Evolutionary conservation across 2,888 invertebrate genomes (phyloP), one percentile per base, ranked within the genome.

Genomic region (Clunio marinus): DNA sequence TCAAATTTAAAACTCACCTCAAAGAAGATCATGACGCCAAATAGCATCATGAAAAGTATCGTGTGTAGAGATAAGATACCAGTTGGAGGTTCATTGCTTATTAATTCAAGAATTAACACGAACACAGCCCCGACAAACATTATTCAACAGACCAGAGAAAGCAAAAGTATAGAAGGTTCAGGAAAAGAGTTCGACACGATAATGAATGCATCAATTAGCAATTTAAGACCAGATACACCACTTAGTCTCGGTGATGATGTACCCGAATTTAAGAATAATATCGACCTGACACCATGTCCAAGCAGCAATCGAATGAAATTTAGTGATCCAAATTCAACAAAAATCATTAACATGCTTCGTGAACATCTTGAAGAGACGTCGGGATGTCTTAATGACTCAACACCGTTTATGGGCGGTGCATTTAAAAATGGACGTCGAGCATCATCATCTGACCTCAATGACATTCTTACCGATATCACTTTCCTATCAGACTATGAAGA

Each of bases 11-110:
- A 55, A 15, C 17, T 20, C 13, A 41, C 17, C 7, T 22, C 20
- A 20, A 55, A 69, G 32, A 57, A 2, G 25, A 63, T 66, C 66
- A 65, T 55, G 57, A 37, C 22, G 15, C 69, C 55, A 45, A 62
- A 27, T 32, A 68, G 13, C 57, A 69, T 66, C 37, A 68, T 8
- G 67, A 59, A 57, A 51, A 70, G 22, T 63, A 66, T 28, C 58
- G 45, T 37, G 74, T 73, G 71, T 74, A 76, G 67, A 73, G 28
- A 35, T 8, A 65, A 76, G 69, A 77, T 78, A 71, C 76, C 78
- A 65, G 76, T 79, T 1, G 79, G 79, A 41, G 74, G 74, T 8
- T 79, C 79, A 17, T 67, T 79, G 35, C 71, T 79, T 25, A 68
- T 73, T 32, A 74, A 73, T 70, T 71, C 72, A 67, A 74, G 78